Evolutionary conservation across 2,113 vertebrate genomes (phyloP), one percentile per base, ranked within the genome.

Genomic region (Engystomops pustulosus): DNA sequence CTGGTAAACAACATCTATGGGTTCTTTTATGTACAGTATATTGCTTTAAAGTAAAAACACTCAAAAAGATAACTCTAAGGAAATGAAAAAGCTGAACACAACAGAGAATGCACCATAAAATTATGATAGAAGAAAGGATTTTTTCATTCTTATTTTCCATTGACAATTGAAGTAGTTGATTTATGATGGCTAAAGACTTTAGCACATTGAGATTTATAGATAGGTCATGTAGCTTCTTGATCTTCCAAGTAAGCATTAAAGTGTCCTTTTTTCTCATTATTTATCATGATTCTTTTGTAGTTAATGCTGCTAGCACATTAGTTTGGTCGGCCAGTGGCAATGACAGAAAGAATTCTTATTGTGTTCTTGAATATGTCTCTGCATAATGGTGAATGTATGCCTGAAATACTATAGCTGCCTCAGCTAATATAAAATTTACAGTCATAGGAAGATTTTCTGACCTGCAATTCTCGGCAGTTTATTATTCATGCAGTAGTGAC

Each of bases 121-220:
- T 75, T 62, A 30, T 45, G 30, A 25, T 30, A 41, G 30, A 45
- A 45, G 10, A 45, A 41, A 79, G 7, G 12, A 23, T 44, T 44
- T 79, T 65, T 11, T 30, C 55, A 44, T 27, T 45, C 36, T 79
- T 79, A 27, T 79, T 79, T 65, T 65, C 36, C 7, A 60, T 27
- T 23, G 7, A 45, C 32, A 65, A 18, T 41, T 65, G 12, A 27
- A 20, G 6, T 38, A 41, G 25, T 65, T 79, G 55, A 79, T 79
- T 65, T 45, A 62, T 65, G 55, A 45, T 1, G 20, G n/a, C 45
- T 62, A 62, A 62, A 62, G 55, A 25, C 38, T 65, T 62, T 7
- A 79, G 77, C 7, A 7, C 14, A 30, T 17, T 60, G 58, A 32
- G 25, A 67, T 79, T 67, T 79, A 79, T 79, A 32, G 58, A 47